phyloP scores from a whole-genome alignment of 2,797 vertebrate species.

The Synanceia verrucosa region DNA sequence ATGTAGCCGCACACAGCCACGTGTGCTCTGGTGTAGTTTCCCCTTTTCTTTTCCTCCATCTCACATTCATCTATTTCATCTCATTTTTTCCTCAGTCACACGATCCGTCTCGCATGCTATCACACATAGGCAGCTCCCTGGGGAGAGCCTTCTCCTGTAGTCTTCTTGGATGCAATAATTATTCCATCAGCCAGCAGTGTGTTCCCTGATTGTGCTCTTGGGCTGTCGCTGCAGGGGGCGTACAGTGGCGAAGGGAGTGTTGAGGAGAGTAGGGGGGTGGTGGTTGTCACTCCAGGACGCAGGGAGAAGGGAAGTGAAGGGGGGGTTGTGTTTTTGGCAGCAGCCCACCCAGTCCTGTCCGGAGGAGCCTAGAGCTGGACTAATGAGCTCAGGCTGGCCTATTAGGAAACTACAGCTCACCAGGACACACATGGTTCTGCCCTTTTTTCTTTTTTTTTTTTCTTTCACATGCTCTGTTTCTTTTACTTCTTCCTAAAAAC shows the following conservation, averaged over 20 bases:
- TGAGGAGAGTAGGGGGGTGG: constrained; percentile 44
- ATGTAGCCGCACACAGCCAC: constrained; percentile 49
- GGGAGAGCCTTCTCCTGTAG: constrained; percentile 84
- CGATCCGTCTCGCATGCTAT: constrained; percentile 74
- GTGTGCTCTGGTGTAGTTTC: constrained; percentile 53
- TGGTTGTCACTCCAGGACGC: constrained; percentile 79
- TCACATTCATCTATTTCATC: constrained; percentile 75
- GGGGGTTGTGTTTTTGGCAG: constrained; percentile 61
- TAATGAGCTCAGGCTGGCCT: constrained; percentile 77
- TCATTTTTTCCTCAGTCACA: constrained; percentile 62
- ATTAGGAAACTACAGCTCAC: constrained; percentile 58
- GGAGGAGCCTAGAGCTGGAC: constrained; percentile 65
- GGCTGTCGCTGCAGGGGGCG: constrained; percentile 84
- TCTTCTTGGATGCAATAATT: constrained; percentile 89
- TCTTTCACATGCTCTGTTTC: constrained; percentile 26
- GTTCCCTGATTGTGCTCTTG: constrained; percentile 89
- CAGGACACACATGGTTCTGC: constrained; percentile 49
- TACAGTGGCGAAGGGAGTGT: constrained; percentile 70
- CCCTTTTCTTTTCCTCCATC: constrained; percentile 56
- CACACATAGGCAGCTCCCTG: constrained; percentile 81
- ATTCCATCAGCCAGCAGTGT: constrained; percentile 89
- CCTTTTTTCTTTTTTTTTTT: constrained; percentile 19
- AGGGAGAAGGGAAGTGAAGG: constrained; percentile 23
- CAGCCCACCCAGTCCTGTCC: constrained; percentile 67
- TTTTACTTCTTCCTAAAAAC: constrained; percentile 37